Evolutionary conservation across 2,797 vertebrate species (phyloP), one percentile per base, ranked within the genome.

Genomic region (Silurus aristotelis): DNA sequence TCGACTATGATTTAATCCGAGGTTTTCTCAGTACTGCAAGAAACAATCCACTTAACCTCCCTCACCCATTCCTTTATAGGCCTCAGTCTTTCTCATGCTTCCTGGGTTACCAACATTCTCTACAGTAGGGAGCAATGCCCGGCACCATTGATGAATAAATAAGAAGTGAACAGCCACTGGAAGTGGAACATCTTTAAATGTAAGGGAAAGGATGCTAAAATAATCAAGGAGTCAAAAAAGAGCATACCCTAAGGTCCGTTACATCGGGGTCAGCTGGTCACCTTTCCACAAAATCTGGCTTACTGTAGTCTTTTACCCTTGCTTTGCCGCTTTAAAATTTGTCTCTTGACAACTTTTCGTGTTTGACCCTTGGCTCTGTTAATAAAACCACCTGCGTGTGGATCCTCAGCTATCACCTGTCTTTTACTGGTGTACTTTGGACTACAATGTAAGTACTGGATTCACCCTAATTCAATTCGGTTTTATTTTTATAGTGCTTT

Each of bases 101-200:
- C 58, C 76, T 61, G 56, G 31, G 20, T 78, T 43, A 78, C 76
- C 58, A 78, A 22, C 31, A n/a, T 55, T 14, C n/a, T 12, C 19
- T 55, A 52, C 14, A 14, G 48, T 25, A 25, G 13, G 72, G 52
- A 27, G 4, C 48, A 75, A 75, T 75, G 72, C 9, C n/a, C 48
- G 17, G 72, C 48, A n/a, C 48, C 13, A 75, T 17, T 43, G 76
- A 61, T 78, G 31, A 61, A 78, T 61, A 78, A 55, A 61, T 78
- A 78, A 27, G 2, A 5, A 56, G 7, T 76, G 15, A 58, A 19
- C 27, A 31, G 27, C 17, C 55, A 17, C 58, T 19, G 55, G 27
- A 60, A 43, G 56, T 78, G 25, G 52, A 17, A 58, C 55, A 77
- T 77, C 58, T 77, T 10, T 38, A 7, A 31, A 77, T 56, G 58